A percentile compares a stretch with the other conserved stretches of the same genome.
These are phyloP conservation scores for Clupea harengus DNA, from an alignment of 2,113 vertebrate species.

Conservation along the genomic window DNA sequence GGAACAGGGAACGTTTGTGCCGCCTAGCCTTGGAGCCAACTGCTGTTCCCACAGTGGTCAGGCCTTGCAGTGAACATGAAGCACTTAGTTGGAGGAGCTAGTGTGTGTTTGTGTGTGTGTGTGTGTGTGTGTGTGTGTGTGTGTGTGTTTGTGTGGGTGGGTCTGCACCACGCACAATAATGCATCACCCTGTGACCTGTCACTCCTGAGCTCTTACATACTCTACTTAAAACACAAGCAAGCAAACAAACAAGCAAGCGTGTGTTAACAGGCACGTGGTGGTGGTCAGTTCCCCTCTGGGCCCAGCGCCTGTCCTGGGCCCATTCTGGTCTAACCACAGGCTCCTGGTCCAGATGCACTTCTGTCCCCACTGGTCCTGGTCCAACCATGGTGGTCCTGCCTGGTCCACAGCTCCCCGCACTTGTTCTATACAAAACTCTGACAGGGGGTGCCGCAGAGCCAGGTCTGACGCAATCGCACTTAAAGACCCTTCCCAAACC, in stretches of 20 bases:
- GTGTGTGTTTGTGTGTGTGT: constrained; percentile 21
- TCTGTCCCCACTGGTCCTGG: constrained; percentile 18
- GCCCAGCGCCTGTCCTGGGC: constrained; percentile 21
- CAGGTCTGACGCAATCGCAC: neutral
- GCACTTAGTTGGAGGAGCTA: constrained; percentile 61
- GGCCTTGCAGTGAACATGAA: constrained; percentile 43
- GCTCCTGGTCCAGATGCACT: constrained; percentile 35
- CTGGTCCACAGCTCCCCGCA: neutral
- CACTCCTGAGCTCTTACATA: constrained; percentile 52
- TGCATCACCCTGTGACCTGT: constrained; percentile 25
- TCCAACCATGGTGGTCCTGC: neutral
- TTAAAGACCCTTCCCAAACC: neutral
- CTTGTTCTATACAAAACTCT: neutral
- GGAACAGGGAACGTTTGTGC: constrained; percentile 6
- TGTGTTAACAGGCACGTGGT: constrained; percentile 8
- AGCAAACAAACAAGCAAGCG: neutral
- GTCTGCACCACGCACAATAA: constrained; percentile 40
- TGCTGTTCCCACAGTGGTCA: neutral
- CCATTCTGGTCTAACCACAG: constrained; percentile 18
- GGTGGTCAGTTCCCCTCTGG: neutral
- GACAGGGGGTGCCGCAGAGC: neutral
- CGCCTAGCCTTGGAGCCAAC: constrained; percentile 25
- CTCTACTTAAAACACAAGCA: neutral
- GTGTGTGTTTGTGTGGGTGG: neutral
- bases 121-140: constrained; percentile 53